Base-by-base conservation (phyloP, 2,888 invertebrate genomes). In the Drosophila cognata region DNA sequence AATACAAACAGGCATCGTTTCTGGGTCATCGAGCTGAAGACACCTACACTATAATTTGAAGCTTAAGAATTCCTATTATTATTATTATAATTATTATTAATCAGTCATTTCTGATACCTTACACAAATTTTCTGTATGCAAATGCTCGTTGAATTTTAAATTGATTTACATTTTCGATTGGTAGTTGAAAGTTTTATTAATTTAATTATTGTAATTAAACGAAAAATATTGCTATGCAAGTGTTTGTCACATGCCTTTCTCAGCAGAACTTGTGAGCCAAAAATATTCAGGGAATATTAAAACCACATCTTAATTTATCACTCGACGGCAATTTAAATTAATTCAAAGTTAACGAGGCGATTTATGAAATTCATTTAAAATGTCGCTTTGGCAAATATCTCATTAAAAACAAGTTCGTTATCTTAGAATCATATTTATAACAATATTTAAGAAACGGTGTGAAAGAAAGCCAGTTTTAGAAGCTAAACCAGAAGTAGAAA, bases 391-490 rank as follows among this genome's bases (percentile, higher is more conserved):
- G 7, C 61, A 71, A 71, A 62, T 71, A 67, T 58, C 56, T 61
- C 50, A 31, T 5, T 35, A 7, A 21, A 79, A 73, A 76, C 80
- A 71, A 71, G 83, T 81, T 82, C 13, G 16, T 13, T 41, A 58
- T 43, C 29, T 46, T 21, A 7, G 25, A 43, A 48, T 16, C 29
- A 67, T 21, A 79, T 83, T 80, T 67, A 69, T 69, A 69, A 43
- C 48, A 67, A 57, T 50, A 59, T 41, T 55, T 69, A 66, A 78
- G 56, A 64, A 66, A 65, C 53, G 29, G 61, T 84, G 85, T 43
- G 79, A 84, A 82, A 64, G 64, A 38, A 65, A 71, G 28, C 55
- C 43, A 50, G 64, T 67, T 80, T 50, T 25, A 28, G n/a, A 59
- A 58, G 10, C n/a, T 43, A 18, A 38, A 59, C 43, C 63, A 70